Conservation (phyloP, 2,888 invertebrate species). For the Neoitamus cyanurus region DNA sequence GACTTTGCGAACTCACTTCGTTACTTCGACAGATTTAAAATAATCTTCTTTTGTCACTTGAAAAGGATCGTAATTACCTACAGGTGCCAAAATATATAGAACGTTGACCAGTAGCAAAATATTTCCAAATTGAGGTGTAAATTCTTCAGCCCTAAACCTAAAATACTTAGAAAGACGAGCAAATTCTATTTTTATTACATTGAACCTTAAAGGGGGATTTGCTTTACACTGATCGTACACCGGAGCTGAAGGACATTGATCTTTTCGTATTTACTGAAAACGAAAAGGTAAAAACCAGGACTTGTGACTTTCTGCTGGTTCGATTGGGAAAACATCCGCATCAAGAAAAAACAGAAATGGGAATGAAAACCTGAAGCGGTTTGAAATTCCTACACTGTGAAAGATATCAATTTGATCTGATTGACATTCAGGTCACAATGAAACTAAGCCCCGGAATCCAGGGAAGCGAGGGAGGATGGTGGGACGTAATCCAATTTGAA, state of each 20-base stretch:
- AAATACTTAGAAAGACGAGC: neutral
- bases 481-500: conserved; percentile 32
- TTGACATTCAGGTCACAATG: conserved; percentile 36
- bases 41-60: too few species aligned
- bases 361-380: neutral
- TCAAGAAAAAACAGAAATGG: neutral
- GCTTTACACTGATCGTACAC: neutral
- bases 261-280: neutral
- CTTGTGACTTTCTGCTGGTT: neutral
- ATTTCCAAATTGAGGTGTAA: neutral
- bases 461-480: neutral
- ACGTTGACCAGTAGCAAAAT: neutral
- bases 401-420: conserved; percentile 28
- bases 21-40: too few species aligned
- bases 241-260: neutral
- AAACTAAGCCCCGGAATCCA: neutral
- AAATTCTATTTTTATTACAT: neutral
- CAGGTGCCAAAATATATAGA: too few species aligned
- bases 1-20: too few species aligned
- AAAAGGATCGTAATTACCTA: too few species aligned
- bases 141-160: neutral
- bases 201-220: neutral
- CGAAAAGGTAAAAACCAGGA: neutral
- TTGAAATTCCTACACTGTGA: neutral
- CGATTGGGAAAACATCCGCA: neutral